A percentile compares a stretch with the other conserved stretches of the same genome.
Conservation (phyloP, 2,888 invertebrate genomes). For the Pandemis cinnamomeana region DNA sequence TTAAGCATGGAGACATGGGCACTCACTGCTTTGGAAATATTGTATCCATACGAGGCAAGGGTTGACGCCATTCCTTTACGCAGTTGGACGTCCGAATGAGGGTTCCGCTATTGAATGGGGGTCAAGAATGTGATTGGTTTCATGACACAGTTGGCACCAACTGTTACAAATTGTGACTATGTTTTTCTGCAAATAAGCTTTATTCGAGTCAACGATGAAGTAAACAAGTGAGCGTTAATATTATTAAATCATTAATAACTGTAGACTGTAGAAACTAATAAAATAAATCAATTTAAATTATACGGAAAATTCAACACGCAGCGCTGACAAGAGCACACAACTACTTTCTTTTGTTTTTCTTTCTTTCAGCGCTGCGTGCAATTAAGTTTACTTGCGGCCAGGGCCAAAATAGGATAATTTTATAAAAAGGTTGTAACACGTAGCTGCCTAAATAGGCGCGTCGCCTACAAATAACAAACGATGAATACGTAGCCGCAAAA, state of each 20-base stretch:
- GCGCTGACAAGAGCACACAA: too few species aligned
- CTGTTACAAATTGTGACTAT: constrained; percentile 37
- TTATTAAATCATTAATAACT: background rate
- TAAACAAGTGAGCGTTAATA: constrained; percentile 13
- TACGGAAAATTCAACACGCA: too few species aligned
- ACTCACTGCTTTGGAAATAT: constrained; percentile 2
- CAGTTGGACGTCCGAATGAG: constrained; percentile 30
- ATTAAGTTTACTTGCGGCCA: too few species aligned
- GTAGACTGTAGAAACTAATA: too few species aligned
- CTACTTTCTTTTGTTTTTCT: too few species aligned
- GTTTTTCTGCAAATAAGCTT: constrained; percentile 32
- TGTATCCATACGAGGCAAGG: constrained; percentile 9
- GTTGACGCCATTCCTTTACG: constrained; percentile 9
- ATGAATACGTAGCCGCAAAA: too few species aligned
- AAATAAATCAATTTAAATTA: too few species aligned
- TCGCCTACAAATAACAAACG: too few species aligned
- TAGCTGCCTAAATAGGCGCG: too few species aligned
- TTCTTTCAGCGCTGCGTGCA: too few species aligned
- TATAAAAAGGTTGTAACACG: too few species aligned
- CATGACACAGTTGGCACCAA: constrained; percentile 39
- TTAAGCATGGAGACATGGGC: background rate
- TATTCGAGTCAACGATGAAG: constrained; percentile 20
- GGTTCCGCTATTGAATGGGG: constrained; percentile 28
- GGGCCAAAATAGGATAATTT: too few species aligned
- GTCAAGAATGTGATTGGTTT: constrained; percentile 40